phyloP scores from a whole-genome alignment of 2,888 invertebrate species.

The Drosophila buzzatii region DNA sequence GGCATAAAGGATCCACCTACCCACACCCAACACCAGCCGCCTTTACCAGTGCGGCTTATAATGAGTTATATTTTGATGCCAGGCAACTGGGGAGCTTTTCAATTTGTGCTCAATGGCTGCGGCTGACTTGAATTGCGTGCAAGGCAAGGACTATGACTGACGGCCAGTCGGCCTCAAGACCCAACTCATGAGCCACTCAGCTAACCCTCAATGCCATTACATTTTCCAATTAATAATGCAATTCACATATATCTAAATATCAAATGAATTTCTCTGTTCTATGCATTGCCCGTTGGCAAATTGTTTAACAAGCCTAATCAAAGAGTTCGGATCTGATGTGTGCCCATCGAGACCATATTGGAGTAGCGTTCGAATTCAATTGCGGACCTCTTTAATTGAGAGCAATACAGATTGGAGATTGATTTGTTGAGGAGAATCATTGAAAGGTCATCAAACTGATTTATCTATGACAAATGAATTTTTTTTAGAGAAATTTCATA shows the following conservation, averaged over 20 bases:
- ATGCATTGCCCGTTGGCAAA: not conserved
- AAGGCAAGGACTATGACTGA: slow-evolving; percentile 27
- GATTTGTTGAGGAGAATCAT: too few species aligned
- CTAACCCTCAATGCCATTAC: slow-evolving; percentile 24
- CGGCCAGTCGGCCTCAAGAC: slow-evolving; percentile 12
- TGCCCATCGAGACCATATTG: not conserved
- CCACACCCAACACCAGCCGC: not conserved
- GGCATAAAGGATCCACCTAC: not conserved
- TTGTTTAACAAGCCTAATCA: slow-evolving; percentile 21
- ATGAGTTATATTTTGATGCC: slow-evolving; percentile 64
- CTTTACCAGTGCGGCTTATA: slow-evolving; percentile 45
- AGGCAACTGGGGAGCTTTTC: slow-evolving; percentile 56
- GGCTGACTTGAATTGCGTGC: slow-evolving; percentile 58
- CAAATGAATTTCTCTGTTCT: slow-evolving; percentile 2
- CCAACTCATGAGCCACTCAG: not conserved
- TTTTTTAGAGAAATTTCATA: too few species aligned
- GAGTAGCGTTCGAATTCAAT: not conserved
- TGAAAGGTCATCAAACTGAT: not conserved
- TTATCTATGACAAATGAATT: not conserved
- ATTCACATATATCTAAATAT: slow-evolving; percentile 14
- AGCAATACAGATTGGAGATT: not conserved
- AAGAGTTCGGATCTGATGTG: not conserved
- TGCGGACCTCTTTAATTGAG: not conserved
- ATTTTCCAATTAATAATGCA: slow-evolving; percentile 42
- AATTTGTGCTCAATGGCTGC: slow-evolving; percentile 56